Conservation (phyloP, 2,113 vertebrate genomes). For the Phrynosoma platyrhinos region DNA sequence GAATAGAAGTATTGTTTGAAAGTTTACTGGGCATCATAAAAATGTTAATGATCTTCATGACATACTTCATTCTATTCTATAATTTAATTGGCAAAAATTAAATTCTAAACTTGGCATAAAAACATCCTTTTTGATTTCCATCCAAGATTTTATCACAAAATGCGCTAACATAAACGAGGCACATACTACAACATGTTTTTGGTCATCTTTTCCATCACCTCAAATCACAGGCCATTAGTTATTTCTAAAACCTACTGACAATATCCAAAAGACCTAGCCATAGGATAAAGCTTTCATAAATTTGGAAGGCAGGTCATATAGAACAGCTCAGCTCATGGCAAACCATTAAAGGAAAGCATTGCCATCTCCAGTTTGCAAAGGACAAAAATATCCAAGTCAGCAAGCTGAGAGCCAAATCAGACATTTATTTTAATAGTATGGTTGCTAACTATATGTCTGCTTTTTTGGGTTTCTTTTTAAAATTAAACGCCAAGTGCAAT, state of each 20-base stretch:
- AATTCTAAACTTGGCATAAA: slow-evolving; percentile 7
- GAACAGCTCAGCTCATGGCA: neutral
- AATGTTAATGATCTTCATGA: slow-evolving; percentile 28
- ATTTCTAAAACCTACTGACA: slow-evolving; percentile 41
- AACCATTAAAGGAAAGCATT: neutral
- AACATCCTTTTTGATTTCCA: slow-evolving; percentile 24
- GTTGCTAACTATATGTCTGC: neutral
- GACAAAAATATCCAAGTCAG: neutral
- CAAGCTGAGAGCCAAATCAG: neutral
- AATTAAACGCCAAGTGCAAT: neutral
- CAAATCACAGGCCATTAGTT: slow-evolving; percentile 15
- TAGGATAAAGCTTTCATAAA: slow-evolving; percentile 48
- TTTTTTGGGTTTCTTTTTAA: neutral
- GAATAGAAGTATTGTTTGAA: neutral
- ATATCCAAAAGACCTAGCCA: slow-evolving; percentile 22
- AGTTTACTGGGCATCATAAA: slow-evolving; percentile 30
- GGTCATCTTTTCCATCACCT: slow-evolving; percentile 18
- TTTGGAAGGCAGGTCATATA: neutral
- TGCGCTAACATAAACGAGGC: slow-evolving; percentile 38
- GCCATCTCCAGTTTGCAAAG: neutral
- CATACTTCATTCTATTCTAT: slow-evolving; percentile 17
- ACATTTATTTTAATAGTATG: neutral
- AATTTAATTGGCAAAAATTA: neutral
- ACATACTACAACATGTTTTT: neutral
- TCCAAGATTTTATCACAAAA: slow-evolving; percentile 45